phyloP scores from a whole-genome alignment of 2,113 vertebrate species.

The Sialia sialis region DNA sequence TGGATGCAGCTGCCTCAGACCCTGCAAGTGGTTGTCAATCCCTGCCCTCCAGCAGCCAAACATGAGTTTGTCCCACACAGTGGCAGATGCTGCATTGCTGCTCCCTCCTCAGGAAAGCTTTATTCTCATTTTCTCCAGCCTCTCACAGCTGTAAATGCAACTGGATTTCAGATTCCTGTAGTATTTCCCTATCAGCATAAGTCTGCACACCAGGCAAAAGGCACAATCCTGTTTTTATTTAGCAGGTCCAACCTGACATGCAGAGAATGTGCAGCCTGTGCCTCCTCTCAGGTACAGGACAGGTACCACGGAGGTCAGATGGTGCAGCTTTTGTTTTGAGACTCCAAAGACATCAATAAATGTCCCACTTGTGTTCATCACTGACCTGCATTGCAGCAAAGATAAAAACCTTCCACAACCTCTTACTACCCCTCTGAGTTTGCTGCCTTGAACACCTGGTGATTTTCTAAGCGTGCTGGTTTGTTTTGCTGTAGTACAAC shows the following conservation, averaged over 20 bases:
- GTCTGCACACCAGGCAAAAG: background rate
- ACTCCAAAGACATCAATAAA: background rate
- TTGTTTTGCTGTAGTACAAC: background rate
- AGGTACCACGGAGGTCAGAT: background rate
- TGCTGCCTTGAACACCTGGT: background rate
- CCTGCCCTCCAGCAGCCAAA: background rate
- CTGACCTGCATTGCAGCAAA: background rate
- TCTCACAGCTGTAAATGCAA: background rate
- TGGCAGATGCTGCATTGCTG: background rate
- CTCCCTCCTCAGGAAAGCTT: background rate
- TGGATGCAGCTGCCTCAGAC: background rate
- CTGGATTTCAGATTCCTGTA: background rate
- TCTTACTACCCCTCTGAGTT: background rate
- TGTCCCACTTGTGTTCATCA: background rate
- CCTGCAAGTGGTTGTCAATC: fast-evolving
- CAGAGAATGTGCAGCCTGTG: fast-evolving
- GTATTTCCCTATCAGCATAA: background rate
- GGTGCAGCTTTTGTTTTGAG: background rate
- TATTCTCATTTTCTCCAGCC: background rate
- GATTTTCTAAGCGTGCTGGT: background rate
- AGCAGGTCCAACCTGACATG: background rate
- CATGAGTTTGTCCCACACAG: background rate
- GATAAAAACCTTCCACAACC: background rate
- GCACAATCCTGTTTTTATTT: fast-evolving
- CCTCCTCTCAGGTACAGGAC: background rate